Conservation (phyloP, 2,888 invertebrate species). For the Platycheirus albimanus region DNA sequence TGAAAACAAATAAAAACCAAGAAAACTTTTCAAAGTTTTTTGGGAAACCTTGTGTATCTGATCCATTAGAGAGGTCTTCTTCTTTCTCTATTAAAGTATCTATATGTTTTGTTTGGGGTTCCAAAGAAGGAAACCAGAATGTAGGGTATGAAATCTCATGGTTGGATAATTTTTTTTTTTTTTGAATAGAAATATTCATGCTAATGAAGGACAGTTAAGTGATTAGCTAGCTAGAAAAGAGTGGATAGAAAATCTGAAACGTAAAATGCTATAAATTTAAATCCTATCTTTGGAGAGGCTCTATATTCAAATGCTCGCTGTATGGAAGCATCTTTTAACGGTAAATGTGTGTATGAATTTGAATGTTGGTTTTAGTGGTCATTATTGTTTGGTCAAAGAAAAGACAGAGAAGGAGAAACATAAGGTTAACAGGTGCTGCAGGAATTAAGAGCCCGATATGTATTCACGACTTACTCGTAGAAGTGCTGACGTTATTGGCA, state of each 20-base stretch:
- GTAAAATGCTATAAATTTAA: constrained; percentile 28
- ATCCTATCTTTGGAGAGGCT: constrained; percentile 58
- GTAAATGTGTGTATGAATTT: too few species aligned
- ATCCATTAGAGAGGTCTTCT: not conserved
- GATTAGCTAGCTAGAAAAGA: constrained; percentile 14
- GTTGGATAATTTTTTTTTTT: constrained; percentile 13
- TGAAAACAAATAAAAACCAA: not conserved
- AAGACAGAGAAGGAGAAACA: too few species aligned
- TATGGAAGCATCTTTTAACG: too few species aligned
- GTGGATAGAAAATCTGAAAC: constrained; percentile 63
- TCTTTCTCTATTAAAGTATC: not conserved
- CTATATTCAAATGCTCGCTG: not conserved
- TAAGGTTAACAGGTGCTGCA: too few species aligned
- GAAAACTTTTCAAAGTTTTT: not conserved
- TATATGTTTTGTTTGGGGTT: not conserved
- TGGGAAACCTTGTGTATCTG: not conserved
- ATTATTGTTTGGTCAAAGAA: too few species aligned
- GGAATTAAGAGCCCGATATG: too few species aligned
- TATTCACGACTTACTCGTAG: too few species aligned
- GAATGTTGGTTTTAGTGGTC: too few species aligned
- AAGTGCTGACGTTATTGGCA: too few species aligned
- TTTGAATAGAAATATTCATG: constrained; percentile 43
- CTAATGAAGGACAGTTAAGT: constrained; percentile 63
- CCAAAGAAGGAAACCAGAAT: not conserved
- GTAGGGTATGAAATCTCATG: not conserved